Evolutionary conservation across 2,113 vertebrate genomes (phyloP).

Genomic region (Solea senegalensis): DNA sequence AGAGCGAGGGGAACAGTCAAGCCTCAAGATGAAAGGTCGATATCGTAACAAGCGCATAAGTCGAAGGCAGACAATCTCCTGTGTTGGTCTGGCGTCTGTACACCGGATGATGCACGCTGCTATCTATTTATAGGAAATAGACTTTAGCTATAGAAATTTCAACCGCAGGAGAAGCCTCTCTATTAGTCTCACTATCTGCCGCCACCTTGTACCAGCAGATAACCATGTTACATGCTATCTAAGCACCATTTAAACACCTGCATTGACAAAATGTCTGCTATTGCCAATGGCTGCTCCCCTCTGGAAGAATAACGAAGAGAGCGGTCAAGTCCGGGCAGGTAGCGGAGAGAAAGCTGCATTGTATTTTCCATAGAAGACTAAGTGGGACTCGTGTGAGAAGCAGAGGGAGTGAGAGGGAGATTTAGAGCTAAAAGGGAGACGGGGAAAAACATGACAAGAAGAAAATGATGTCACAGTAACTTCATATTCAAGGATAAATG

Average conservation of each 20-base stretch:
- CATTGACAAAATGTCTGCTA: slow-evolving; percentile 59
- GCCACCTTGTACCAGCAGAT: slow-evolving; percentile 40
- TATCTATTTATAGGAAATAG: slow-evolving; percentile 47
- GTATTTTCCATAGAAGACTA: slow-evolving; percentile 8
- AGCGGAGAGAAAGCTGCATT: slow-evolving; percentile 3
- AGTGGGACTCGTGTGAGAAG: not conserved
- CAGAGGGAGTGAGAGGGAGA: not conserved
- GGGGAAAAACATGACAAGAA: slow-evolving; percentile 34
- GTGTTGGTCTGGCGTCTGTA: slow-evolving; percentile 18
- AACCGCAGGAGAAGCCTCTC: slow-evolving; percentile 27
- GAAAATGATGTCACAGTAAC: slow-evolving; percentile 38
- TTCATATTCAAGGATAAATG: slow-evolving; percentile 46
- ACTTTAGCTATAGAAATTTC: slow-evolving; percentile 21
- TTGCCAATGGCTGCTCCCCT: slow-evolving; percentile 32
- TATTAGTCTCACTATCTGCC: slow-evolving; percentile 47
- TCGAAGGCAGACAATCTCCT: slow-evolving; percentile 22
- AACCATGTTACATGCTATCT: slow-evolving; percentile 18
- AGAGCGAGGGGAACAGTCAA: not conserved
- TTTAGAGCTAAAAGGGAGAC: not conserved
- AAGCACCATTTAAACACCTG: slow-evolving; percentile 51
- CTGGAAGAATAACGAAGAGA: slow-evolving; percentile 49
- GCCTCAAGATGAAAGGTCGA: not conserved
- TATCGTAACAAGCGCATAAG: slow-evolving; percentile 17
- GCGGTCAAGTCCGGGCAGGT: slow-evolving; percentile 14
- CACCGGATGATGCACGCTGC: slow-evolving; percentile 19